phyloP scores from a whole-genome alignment of 1,140 invertebrate species.

The Adoxophyes honmai region DNA sequence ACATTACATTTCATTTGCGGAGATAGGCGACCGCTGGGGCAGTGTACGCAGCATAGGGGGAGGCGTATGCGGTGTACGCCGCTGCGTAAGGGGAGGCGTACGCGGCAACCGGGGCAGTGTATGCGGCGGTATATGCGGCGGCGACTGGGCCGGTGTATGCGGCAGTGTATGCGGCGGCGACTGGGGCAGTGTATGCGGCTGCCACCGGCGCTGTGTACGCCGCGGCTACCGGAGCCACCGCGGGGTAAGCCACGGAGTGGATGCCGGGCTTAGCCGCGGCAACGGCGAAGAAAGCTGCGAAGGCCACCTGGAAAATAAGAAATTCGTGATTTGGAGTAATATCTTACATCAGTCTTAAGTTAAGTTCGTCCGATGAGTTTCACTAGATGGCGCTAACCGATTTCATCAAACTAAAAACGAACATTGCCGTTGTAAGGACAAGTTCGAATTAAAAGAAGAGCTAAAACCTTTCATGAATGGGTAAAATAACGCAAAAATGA shows the following conservation, averaged over 20 bases:
- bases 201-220: constrained; percentile 47
- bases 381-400: too few species aligned
- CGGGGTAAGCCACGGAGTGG: constrained; percentile 53
- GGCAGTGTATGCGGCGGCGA: constrained; percentile 22
- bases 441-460: too few species aligned
- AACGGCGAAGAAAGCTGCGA: constrained; percentile 45
- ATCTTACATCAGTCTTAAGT: too few species aligned
- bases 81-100: constrained; percentile 28
- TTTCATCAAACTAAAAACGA: too few species aligned
- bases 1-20: neutral
- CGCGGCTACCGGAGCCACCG: constrained; percentile 20
- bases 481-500: too few species aligned
- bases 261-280: constrained; percentile 58
- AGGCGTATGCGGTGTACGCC: constrained; percentile 31
- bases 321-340: too few species aligned
- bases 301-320: constrained; percentile 46
- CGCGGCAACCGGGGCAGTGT: constrained; percentile 26
- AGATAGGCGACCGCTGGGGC: constrained; percentile 29
- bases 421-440: too few species aligned
- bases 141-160: constrained; percentile 28
- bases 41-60: constrained; percentile 31
- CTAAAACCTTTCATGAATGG: too few species aligned
- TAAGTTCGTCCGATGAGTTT: too few species aligned
- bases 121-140: constrained; percentile 27
- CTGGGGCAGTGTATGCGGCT: constrained; percentile 50